Evolutionary conservation across 2,797 vertebrate species (phyloP), one percentile per base, ranked within the genome.

Genomic region (Linurgus olivaceus): DNA sequence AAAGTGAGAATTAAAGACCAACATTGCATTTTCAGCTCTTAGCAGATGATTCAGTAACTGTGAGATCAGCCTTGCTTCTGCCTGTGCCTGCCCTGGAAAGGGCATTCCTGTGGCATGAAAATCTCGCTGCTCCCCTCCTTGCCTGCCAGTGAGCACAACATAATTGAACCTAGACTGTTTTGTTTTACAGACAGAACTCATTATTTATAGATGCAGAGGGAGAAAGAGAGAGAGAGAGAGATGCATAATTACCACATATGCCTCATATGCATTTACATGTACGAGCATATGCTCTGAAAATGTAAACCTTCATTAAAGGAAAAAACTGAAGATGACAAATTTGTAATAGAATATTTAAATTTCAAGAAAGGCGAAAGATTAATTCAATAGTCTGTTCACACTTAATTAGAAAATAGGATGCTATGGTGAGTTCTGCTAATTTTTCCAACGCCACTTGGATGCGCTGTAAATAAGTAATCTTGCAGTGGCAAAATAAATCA

Each of bases 401-500:
- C 21, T 75, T 86, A 74, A 37, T 86, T 68, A 92, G 73, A 76
- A 94, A 96, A 76, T 28, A 85, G 61, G 58, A 67, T 8, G 26
- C n/a, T 83, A 11, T 25, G 65, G 62, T 67, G 29, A 85, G 45
- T 63, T 91, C 81, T 82, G 26, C 48, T 90, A 55, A 50, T 81
- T 93, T 88, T 95, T 75, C 77, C 10, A 9, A 40, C 50, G 66
- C 25, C 78, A 59, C 58, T 71, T 9, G 6, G 31, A 55, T 72
- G 42, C 1, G 11, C 82, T 45, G 28, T 18, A 31, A 58, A 87
- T 94, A 91, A 90, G 83, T 91, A 77, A 66, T 72, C 61, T 79
- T 62, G 47, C 26, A 37, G 62, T 40, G 29, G 55, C 63, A 94
- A 78, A 94, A 97, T 94, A 77, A 86, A 91, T 96, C 84, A 70